These are phyloP conservation scores for Fratercula arctica DNA, from an alignment of 2,797 vertebrate species.

Conservation along the genomic window DNA sequence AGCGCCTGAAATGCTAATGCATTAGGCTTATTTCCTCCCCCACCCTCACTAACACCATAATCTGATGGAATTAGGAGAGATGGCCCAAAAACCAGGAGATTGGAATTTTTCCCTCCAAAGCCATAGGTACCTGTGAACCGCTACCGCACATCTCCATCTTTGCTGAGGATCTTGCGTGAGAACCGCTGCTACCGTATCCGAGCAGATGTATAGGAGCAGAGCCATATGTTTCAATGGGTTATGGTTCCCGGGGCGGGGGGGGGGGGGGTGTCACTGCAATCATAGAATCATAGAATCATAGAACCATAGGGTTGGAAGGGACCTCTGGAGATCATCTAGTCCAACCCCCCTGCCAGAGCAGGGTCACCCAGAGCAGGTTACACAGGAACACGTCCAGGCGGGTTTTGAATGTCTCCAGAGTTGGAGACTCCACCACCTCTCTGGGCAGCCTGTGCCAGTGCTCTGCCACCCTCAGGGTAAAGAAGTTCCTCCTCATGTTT, in stretches of 20 bases:
- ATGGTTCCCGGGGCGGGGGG: not conserved
- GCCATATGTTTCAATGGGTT: constrained; percentile 1
- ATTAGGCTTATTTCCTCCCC: not conserved
- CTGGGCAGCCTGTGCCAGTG: too few relatives aligned
- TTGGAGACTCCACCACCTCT: too few relatives aligned
- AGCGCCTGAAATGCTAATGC: not conserved
- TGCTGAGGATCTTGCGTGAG: not conserved
- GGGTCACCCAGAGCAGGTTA: too few relatives aligned
- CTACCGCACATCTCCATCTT: not conserved
- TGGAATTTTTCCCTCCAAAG: not conserved
- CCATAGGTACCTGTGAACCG: accelerated
- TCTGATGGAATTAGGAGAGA: constrained; percentile 35
- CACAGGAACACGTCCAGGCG: too few relatives aligned
- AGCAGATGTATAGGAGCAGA: not conserved
- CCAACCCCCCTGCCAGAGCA: too few relatives aligned
- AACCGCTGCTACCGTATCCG: accelerated
- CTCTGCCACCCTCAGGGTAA: too few relatives aligned
- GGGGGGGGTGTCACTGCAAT: not conserved
- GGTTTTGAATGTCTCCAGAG: too few relatives aligned
- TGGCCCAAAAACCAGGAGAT: not conserved
- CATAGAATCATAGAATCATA: too few relatives aligned
- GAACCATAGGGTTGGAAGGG: too few relatives aligned
- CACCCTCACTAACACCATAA: not conserved
- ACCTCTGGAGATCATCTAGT: too few relatives aligned
- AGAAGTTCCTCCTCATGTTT: too few relatives aligned